Evolutionary conservation across 1,140 invertebrate genomes (phyloP), one percentile per base, ranked within the genome.

Genomic region (Drosophila guanche): DNA sequence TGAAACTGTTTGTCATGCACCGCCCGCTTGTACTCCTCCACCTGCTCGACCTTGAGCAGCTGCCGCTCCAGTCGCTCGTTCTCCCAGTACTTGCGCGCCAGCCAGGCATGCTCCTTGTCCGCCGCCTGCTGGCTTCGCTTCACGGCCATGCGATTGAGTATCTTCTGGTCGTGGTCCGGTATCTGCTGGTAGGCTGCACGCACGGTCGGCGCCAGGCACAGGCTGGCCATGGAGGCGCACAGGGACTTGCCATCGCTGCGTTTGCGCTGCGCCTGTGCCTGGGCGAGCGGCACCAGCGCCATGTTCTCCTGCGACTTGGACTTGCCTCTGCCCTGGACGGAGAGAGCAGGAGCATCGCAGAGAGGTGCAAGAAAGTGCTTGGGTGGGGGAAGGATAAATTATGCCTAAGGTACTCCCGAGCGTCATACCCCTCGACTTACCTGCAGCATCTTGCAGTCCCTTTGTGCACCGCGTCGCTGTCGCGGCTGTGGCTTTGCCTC

Each of bases 31-130:
- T 90, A 91, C 5, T 90, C 88, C 61, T 91, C 90, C 59, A 90
- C 61, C 37, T 91, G 90, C 52, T 91, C 90, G 50, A 76, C 80
- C 37, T 79, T 90, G 5, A 89, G 41, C 5, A 91, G 53, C 59
- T 91, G 75, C 0, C 90, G 81, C 52, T 91, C 89, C 37, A 84
- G 66, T 0, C 88, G 77, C 52, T 91, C 91, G 56, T 90, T 90
- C 54, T 91, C 90, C 91, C 91, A 91, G 51, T 81, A 83, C 51
- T 91, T 91, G 0, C 83, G 72, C 5, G 91, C 91, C 45, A 91
- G 47, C 90, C 90, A 91, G 8, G 91, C 85, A 37, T 91, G 90
- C 53, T 91, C 91, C 56, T 90, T 90, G 27, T 83, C 79, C 20
- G 74, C 66, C 7, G 80, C 79, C 68, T 84, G 77, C 27, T 91